These are phyloP conservation scores for Amphipoea lucens DNA, from an alignment of 2,888 invertebrate genomes.

Conservation along the genomic window DNA sequence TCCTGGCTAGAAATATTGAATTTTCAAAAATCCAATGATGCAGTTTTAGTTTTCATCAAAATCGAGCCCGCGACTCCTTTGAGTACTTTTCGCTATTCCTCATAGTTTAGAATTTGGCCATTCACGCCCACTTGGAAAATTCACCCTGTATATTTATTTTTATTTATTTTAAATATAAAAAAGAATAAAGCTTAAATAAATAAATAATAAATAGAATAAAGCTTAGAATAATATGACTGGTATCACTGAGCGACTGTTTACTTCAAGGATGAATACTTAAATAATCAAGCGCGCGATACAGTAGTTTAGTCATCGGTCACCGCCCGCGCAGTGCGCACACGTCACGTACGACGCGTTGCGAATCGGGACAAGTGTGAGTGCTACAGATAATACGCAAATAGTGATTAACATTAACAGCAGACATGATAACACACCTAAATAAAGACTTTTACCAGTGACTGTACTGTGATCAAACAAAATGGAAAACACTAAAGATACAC, in stretches of 20 bases:
- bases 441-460: conserved; percentile 3
- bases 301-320: conserved; percentile 36
- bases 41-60: too few species aligned
- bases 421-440: conserved; percentile 25
- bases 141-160: too few species aligned
- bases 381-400: conserved; percentile 22
- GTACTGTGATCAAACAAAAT: conserved; percentile 38
- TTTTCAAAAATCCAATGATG: too few species aligned
- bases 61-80: too few species aligned
- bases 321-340: conserved; percentile 15
- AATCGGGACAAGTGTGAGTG: conserved; percentile 12
- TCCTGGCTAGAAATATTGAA: too few species aligned
- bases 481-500: conserved; percentile 46
- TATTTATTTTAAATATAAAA: too few species aligned
- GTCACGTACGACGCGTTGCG: background rate
- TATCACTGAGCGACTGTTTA: conserved; percentile 16
- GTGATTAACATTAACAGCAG: conserved; percentile 9
- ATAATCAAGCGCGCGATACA: conserved; percentile 22
- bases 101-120: too few species aligned
- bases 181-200: too few species aligned
- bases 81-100: too few species aligned
- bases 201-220: background rate
- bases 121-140: too few species aligned
- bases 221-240: conserved; percentile 25
- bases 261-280: conserved; percentile 34